Percentiles rank a stretch among this genome's conserved stretches.
These are phyloP conservation scores for Auanema freiburgensis DNA, from an alignment of 2,888 invertebrate genomes.

Conservation along the genomic window DNA sequence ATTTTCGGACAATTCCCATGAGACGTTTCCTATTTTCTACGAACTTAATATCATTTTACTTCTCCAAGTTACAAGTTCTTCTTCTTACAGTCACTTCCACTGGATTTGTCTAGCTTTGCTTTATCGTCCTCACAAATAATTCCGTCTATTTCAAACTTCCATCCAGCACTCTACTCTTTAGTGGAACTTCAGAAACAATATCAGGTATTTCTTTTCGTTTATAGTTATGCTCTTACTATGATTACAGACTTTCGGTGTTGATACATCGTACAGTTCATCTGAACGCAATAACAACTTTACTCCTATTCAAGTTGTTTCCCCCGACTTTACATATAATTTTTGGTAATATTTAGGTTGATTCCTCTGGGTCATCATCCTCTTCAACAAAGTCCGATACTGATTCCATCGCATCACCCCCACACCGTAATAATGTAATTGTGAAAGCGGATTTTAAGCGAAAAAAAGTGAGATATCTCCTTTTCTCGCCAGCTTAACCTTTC, in stretches of 20 bases:
- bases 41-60: too few species aligned
- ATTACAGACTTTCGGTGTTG: too few species aligned
- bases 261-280: too few species aligned
- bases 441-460: constrained; percentile 38
- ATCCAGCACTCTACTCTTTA: constrained; percentile 9
- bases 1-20: too few species aligned
- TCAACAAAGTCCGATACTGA: constrained; percentile 21
- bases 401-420: constrained; percentile 33
- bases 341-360: neutral
- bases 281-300: too few species aligned
- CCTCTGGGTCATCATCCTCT: neutral
- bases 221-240: too few species aligned
- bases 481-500: neutral
- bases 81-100: too few species aligned
- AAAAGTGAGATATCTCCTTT: constrained; percentile 21
- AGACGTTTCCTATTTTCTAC: too few species aligned
- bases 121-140: too few species aligned
- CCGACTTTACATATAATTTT: neutral
- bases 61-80: too few species aligned
- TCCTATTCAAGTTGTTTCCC: neutral
- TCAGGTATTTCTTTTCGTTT: constrained; percentile 9
- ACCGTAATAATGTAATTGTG: constrained; percentile 41
- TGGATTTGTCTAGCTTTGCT: too few species aligned
- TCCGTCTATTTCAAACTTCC: constrained; percentile 9
- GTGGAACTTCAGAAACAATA: constrained; percentile 19